Conservation (phyloP, 2,797 vertebrate genomes). For the Okamejei kenojei region DNA sequence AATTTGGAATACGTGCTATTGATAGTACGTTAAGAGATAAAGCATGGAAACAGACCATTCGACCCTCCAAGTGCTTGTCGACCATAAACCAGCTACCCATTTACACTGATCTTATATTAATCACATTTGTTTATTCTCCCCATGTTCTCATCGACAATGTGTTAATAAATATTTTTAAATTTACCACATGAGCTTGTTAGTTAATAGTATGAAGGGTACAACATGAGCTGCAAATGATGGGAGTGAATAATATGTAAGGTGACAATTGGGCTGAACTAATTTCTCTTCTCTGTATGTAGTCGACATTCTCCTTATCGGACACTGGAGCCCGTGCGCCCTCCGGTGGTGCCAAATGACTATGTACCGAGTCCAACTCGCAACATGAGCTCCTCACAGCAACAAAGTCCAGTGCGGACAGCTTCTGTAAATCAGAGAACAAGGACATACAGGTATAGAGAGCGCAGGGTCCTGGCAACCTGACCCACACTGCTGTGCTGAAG, state of each 20-base stretch:
- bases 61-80: too few relatives aligned
- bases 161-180: too few relatives aligned
- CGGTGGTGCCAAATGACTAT: constrained; percentile 98
- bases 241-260: background rate
- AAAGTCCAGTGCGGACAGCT: constrained; percentile 93
- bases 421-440: constrained; percentile 98
- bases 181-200: background rate
- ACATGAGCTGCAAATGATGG: background rate
- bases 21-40: too few relatives aligned
- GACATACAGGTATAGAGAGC: constrained; percentile 90
- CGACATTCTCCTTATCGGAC: constrained; percentile 98
- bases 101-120: too few relatives aligned
- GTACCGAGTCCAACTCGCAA: constrained; percentile 95
- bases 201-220: background rate
- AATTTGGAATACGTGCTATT: too few relatives aligned
- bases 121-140: too few relatives aligned
- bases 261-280: background rate
- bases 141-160: too few relatives aligned
- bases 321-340: constrained; percentile 94
- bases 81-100: too few relatives aligned
- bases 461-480: constrained; percentile 23
- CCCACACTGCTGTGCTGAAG: background rate
- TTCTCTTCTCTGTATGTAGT: constrained; percentile 66
- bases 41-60: too few relatives aligned
- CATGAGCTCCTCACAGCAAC: constrained; percentile 77